Evolutionary conservation across 2,888 invertebrate genomes (phyloP).

Genomic region (Calliopum simillimum): DNA sequence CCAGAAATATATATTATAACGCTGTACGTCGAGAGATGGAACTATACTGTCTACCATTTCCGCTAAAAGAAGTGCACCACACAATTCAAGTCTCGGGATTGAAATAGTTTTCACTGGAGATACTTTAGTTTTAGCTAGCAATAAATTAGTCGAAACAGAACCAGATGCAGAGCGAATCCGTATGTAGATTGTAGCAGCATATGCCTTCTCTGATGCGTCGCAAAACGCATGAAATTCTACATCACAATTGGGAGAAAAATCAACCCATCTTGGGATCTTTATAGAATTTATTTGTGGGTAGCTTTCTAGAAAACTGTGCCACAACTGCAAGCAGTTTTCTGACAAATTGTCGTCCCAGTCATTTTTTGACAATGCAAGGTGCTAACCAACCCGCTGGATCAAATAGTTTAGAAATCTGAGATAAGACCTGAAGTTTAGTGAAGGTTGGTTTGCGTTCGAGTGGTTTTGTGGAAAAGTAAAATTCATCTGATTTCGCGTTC

Average conservation of each 20-base stretch:
- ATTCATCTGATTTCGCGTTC: slow-evolving; percentile 36
- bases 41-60: slow-evolving; percentile 12
- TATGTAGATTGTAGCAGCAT: neutral
- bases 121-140: neutral
- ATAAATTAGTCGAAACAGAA: no score
- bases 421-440: slow-evolving; percentile 32
- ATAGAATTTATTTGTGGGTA: slow-evolving; percentile 21
- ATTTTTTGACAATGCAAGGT: neutral
- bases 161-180: neutral
- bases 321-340: neutral
- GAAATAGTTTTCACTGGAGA: slow-evolving; percentile 14
- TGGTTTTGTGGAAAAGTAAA: neutral
- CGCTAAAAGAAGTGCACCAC: slow-evolving; percentile 27
- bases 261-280: slow-evolving; percentile 32
- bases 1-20: slow-evolving; percentile 18
- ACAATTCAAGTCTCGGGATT: slow-evolving; percentile 26
- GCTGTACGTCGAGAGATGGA: neutral
- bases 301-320: neutral
- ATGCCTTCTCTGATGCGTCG: neutral
- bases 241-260: slow-evolving; percentile 15
- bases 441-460: neutral
- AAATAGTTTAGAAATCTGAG: slow-evolving; percentile 12
- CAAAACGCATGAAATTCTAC: no score
- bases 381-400: slow-evolving; percentile 25
- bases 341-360: slow-evolving; percentile 11